Conservation (phyloP, 2,888 invertebrate genomes). For the Melipona bicolor region DNA sequence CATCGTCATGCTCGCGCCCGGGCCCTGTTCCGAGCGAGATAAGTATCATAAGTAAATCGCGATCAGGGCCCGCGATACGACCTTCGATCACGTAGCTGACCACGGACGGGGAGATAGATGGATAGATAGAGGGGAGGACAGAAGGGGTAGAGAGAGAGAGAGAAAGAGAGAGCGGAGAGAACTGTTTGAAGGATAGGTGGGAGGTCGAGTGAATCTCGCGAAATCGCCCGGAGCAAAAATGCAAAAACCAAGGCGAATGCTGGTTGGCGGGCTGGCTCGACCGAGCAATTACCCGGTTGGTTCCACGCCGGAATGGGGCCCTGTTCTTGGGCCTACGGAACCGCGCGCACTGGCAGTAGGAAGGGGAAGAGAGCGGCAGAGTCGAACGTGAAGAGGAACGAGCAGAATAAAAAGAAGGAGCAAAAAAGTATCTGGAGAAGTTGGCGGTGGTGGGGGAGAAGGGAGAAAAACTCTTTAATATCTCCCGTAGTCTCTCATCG, state of each 20-base stretch:
- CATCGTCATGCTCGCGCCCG: slow-evolving; percentile 35
- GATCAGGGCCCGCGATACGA: slow-evolving; percentile 68
- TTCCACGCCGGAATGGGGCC: slow-evolving; percentile 60
- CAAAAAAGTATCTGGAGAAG: background rate
- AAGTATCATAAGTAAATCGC: slow-evolving; percentile 78
- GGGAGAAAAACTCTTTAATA: slow-evolving; percentile 58
- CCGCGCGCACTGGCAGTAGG: slow-evolving; percentile 3
- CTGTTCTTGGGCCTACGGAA: slow-evolving; percentile 23
- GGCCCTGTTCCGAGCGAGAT: slow-evolving; percentile 55
- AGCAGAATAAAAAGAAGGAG: slow-evolving; percentile 3
- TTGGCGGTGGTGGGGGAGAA: slow-evolving; percentile 12
- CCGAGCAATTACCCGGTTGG: slow-evolving; percentile 75
- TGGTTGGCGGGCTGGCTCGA: slow-evolving; percentile 54
- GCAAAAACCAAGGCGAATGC: slow-evolving; percentile 56
- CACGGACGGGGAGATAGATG: background rate
- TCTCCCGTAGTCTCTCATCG: slow-evolving; percentile 67
- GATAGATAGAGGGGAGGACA: background rate
- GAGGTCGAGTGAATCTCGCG: slow-evolving; percentile 60
- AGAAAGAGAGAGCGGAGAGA: background rate
- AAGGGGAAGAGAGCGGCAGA: slow-evolving; percentile 7
- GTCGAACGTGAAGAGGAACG: slow-evolving; percentile 19
- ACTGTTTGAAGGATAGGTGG: slow-evolving; percentile 33
- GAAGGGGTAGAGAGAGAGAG: background rate
- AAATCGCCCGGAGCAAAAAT: slow-evolving; percentile 70
- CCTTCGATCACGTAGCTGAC: slow-evolving; percentile 60